Evolutionary conservation across 2,888 invertebrate species (phyloP), one percentile per base, ranked within the genome.

Genomic region (Zhengitettix transpicula): DNA sequence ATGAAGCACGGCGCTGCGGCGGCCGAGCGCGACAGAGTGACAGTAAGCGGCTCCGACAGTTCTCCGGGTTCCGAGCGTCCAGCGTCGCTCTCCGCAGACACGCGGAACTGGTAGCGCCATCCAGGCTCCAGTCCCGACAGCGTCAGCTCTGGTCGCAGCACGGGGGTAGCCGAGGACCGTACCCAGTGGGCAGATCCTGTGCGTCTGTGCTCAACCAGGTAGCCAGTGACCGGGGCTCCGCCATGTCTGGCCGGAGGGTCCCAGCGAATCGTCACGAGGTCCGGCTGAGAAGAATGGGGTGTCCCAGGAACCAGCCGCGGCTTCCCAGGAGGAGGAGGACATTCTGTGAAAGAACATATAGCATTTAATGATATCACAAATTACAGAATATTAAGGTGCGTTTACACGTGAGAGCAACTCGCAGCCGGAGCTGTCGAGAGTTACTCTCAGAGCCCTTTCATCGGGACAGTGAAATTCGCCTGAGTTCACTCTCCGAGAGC

Each of bases 61-160:
- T 89, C 89, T 69, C 96, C 90, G 58, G 87, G 84, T 63, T 85
- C 84, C 1, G 91, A 91, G 63, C 83, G 76, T 1, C 98, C 98
- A 41, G 90, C 85, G 44, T 87, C 84, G 75, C 98, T 98, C 71
- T 94, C 84, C 0, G 97, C 95, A 60, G 87, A 85, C 15, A 96
- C 88, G 61, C 97, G 82, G 78, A 96, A 95, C 75, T 87, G 89
- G 72, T 92, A 91, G 57, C 87, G 80, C 80, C 88, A 87, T 59
- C 90, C 91, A 1, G 90, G 89, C 69, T 89, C 88, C 47, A 93
- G 77, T 17, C 90, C 90, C 65, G 85, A 84, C 52, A 93, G 79
- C 55, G 87, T 82, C 42, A 89, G 78, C 73, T 91, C 89, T 40
- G 86, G 84, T 51, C 81, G 80, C 42, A 78, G 74, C 40, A 89